A percentile compares a stretch with the other conserved stretches of the same genome.
Evolutionary conservation across 2,113 vertebrate genomes (phyloP).

Genomic region (Gnathonemus echidnorhynchus): DNA sequence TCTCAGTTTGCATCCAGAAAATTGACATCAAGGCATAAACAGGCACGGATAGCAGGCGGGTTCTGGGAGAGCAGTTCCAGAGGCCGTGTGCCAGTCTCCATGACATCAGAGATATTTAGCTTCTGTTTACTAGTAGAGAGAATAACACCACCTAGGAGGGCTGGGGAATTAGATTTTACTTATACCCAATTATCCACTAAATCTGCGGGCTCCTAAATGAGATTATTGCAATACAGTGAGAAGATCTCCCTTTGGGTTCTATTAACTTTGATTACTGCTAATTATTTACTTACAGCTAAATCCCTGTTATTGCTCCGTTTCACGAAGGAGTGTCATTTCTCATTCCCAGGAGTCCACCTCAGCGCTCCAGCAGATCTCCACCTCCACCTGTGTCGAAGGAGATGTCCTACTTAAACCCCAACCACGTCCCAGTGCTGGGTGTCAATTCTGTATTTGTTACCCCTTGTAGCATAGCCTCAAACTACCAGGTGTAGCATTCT

Average conservation of each 20-base stretch:
- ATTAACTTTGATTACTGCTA: constrained; percentile 76
- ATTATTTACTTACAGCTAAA: constrained; percentile 76
- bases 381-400: not conserved
- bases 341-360: constrained; percentile 28
- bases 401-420: not conserved
- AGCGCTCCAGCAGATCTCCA: constrained; percentile 19
- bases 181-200: constrained; percentile 71
- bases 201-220: constrained; percentile 67
- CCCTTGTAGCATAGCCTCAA: not conserved
- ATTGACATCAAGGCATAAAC: not conserved
- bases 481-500: not conserved
- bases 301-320: constrained; percentile 57
- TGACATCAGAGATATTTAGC: constrained; percentile 30
- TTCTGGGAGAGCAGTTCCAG: not conserved
- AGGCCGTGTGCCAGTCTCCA: not conserved
- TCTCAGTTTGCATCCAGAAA: not conserved
- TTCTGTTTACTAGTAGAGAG: constrained; percentile 47
- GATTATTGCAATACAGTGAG: constrained; percentile 65
- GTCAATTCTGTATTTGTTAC: not conserved
- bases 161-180: constrained; percentile 62
- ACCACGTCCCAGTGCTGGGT: not conserved
- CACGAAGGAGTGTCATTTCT: constrained; percentile 30
- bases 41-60: not conserved
- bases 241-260: constrained; percentile 69
- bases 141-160: constrained; percentile 53